Percentiles rank a stretch among this genome's conserved stretches.
These are phyloP conservation scores for Orycteropus afer DNA, from an alignment of 2,113 vertebrate genomes.

Conservation along the genomic window DNA sequence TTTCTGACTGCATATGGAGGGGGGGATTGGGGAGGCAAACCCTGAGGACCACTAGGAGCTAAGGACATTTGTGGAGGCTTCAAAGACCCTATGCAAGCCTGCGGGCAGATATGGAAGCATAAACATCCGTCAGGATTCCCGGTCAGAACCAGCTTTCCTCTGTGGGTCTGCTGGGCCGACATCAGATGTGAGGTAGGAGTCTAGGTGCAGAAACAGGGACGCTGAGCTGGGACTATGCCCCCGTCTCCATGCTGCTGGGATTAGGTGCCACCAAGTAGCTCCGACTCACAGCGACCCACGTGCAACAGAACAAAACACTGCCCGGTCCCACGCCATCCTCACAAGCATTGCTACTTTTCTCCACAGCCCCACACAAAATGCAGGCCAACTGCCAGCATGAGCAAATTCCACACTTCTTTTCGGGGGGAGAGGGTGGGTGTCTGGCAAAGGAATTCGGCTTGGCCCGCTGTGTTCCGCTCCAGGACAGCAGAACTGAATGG, in stretches of 20 bases:
- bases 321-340: too few species aligned
- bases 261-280: too few species aligned
- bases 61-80: background rate
- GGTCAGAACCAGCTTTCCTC: accelerated
- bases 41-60: accelerated
- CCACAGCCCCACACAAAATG: background rate
- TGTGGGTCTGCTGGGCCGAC: accelerated
- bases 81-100: background rate
- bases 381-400: background rate
- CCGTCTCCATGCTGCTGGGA: too few species aligned
- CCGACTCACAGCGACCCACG: too few species aligned
- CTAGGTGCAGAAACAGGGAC: accelerated
- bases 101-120: accelerated
- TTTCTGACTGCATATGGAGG: background rate
- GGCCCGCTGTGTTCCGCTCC: background rate
- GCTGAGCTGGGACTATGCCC: background rate
- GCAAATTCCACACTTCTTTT: background rate
- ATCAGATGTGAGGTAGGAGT: too few species aligned
- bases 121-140: background rate
- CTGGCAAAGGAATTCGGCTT: constrained; percentile 1
- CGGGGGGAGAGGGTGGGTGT: background rate
- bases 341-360: too few species aligned
- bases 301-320: too few species aligned
- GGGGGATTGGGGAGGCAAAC: background rate
- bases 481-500: constrained; percentile 24